These are phyloP conservation scores for Peucedramus taeniatus DNA, from an alignment of 2,113 vertebrate genomes.

Conservation along the genomic window DNA sequence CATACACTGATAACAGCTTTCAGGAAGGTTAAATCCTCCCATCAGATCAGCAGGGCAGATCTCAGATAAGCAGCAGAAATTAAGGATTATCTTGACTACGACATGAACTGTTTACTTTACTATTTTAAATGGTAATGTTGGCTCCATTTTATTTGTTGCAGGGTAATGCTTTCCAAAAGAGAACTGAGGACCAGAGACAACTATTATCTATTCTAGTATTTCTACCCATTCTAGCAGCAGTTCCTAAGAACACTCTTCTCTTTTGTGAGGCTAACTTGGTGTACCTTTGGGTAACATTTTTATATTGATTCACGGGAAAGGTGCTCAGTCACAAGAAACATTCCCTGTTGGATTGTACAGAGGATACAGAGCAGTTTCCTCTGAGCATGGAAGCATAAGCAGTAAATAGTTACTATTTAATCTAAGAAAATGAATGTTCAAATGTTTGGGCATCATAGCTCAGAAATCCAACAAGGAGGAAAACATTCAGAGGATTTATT, in stretches of 20 bases:
- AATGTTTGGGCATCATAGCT: neutral
- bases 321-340: neutral
- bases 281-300: neutral
- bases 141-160: slow-evolving; percentile 7
- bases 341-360: neutral
- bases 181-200: neutral
- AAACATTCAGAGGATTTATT: neutral
- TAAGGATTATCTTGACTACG: slow-evolving; percentile 59
- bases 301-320: neutral
- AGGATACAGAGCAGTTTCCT: neutral
- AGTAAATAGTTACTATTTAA: slow-evolving; percentile 19
- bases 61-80: slow-evolving; percentile 57
- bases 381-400: neutral
- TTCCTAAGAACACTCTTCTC: neutral
- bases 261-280: neutral
- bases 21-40: slow-evolving; percentile 56
- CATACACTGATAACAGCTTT: slow-evolving; percentile 22
- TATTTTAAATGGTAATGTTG: slow-evolving; percentile 39
- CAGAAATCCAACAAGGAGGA: neutral
- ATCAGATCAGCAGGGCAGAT: slow-evolving; percentile 31
- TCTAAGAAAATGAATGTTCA: neutral
- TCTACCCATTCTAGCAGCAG: neutral
- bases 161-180: slow-evolving; percentile 15
- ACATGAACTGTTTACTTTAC: slow-evolving; percentile 53
- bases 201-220: neutral